Percentiles rank a stretch among this genome's conserved stretches.
phyloP scores from a whole-genome alignment of 2,888 invertebrate genomes.

The Graphium colonna region DNA sequence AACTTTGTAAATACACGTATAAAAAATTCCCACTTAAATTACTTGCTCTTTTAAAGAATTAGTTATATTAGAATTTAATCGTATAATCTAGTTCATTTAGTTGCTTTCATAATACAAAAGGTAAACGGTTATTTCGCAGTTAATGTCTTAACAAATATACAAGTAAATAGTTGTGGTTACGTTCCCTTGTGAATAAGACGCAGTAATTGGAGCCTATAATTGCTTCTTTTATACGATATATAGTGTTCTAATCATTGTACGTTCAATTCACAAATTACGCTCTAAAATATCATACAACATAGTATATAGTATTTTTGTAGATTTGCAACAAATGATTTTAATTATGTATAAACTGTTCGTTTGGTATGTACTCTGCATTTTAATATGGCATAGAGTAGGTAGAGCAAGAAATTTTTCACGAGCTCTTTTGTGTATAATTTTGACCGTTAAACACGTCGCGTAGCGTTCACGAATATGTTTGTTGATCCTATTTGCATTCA shows the following conservation, averaged over 20 bases:
- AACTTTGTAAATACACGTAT: too few species aligned
- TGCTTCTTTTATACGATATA: background rate
- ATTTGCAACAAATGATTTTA: too few species aligned
- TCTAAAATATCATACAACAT: too few species aligned
- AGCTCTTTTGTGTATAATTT: background rate
- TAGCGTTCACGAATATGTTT: conserved; percentile 1
- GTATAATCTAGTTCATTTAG: background rate
- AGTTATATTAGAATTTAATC: background rate
- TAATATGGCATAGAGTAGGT: too few species aligned
- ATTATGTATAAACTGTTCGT: too few species aligned
- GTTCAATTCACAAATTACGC: too few species aligned
- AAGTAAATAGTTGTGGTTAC: background rate
- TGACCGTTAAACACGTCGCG: background rate
- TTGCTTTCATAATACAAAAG: background rate
- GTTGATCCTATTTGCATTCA: conserved; percentile 45
- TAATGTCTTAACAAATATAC: background rate
- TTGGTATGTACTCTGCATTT: too few species aligned
- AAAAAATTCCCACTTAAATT: too few species aligned
- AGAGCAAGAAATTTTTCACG: background rate
- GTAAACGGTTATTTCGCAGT: background rate
- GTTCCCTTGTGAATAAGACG: background rate
- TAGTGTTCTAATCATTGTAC: too few species aligned
- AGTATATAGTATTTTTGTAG: too few species aligned
- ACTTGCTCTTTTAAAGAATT: too few species aligned
- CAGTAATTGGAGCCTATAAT: background rate